These are phyloP conservation scores for Muscicapa comitata DNA, from an alignment of 2,797 vertebrate genomes.

Conservation along the genomic window DNA sequence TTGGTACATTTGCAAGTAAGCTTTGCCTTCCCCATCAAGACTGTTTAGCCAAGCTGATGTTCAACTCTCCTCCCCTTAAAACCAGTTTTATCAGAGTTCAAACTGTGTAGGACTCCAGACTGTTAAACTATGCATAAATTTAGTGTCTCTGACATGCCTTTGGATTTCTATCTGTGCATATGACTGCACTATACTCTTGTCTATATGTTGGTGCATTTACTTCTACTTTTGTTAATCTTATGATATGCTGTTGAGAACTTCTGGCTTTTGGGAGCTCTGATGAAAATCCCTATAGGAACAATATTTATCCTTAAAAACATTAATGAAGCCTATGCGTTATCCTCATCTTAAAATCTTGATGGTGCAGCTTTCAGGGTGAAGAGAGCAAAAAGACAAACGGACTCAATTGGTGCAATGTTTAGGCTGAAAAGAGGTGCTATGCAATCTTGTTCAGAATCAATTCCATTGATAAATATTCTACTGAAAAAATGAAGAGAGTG, in stretches of 20 bases:
- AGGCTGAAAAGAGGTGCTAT: background rate
- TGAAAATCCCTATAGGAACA: background rate
- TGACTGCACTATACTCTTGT: background rate
- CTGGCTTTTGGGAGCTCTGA: background rate
- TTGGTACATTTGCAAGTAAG: background rate
- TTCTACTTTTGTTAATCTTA: background rate
- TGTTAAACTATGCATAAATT: background rate
- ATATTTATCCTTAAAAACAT: background rate
- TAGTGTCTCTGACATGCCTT: background rate
- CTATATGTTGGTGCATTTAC: background rate
- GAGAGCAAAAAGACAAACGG: background rate
- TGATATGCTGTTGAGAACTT: accelerated
- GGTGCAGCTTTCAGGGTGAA: background rate
- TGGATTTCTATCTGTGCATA: background rate
- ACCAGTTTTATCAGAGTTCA: background rate
- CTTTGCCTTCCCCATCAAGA: background rate
- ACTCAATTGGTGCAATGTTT: background rate
- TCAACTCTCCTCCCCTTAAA: background rate
- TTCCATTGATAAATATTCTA: background rate
- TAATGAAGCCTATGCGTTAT: background rate
- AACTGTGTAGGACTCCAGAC: background rate
- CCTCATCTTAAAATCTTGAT: background rate
- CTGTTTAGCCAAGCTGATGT: background rate
- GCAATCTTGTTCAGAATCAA: background rate
- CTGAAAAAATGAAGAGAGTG: background rate